These are phyloP conservation scores for Nezara viridula DNA, from an alignment of 2,888 invertebrate species.

Conservation along the genomic window DNA sequence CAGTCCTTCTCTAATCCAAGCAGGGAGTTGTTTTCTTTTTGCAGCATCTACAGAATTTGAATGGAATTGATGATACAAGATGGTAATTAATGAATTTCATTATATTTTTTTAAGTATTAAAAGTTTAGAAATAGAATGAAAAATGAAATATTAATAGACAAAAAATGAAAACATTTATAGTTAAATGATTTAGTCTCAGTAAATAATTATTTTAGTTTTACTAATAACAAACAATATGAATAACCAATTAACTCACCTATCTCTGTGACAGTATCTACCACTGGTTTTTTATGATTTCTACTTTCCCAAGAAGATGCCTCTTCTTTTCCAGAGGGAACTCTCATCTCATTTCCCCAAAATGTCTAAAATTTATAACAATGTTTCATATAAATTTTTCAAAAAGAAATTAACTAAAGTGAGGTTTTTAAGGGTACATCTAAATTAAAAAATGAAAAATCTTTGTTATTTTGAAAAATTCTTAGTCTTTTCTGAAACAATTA, in stretches of 20 bases:
- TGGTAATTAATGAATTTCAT: not conserved
- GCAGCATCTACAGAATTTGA: constrained; percentile 78
- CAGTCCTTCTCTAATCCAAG: constrained; percentile 96
- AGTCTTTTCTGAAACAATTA: too few species aligned
- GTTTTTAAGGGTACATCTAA: not conserved
- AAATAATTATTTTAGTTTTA: not conserved
- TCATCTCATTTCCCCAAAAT: constrained; percentile 52
- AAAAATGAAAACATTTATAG: too few species aligned
- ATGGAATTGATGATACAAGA: not conserved
- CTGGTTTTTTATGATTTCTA: constrained; percentile 53
- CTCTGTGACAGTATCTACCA: constrained; percentile 50
- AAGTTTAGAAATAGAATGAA: too few species aligned
- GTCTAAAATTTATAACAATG: not conserved
- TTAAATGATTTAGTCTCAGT: not conserved
- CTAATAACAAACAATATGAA: not conserved
- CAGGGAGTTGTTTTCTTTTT: constrained; percentile 91
- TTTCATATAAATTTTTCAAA: not conserved
- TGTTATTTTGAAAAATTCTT: not conserved
- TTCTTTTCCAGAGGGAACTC: constrained; percentile 50
- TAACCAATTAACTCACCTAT: constrained; percentile 39
- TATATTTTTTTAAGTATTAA: too few species aligned
- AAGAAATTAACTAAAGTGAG: not conserved
- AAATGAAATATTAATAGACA: too few species aligned
- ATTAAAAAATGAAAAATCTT: not conserved
- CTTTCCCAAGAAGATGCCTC: constrained; percentile 51